Conservation (phyloP, 2,113 vertebrate genomes). For the Anseranas semipalmata region DNA sequence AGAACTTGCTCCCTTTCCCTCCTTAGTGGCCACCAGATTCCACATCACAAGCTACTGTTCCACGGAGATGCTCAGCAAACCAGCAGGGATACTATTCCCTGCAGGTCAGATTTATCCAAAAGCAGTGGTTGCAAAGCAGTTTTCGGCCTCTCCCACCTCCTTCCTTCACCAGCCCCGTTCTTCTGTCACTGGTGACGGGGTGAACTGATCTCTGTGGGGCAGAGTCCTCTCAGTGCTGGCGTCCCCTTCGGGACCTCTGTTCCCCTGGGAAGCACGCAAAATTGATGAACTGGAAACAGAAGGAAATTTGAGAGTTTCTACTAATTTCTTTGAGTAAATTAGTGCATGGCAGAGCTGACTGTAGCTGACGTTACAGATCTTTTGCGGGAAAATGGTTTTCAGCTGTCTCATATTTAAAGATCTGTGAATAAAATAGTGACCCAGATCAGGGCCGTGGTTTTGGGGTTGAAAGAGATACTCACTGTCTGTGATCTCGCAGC, state of each 20-base stretch:
- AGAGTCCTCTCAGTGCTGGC: not conserved
- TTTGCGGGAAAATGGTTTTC: not conserved
- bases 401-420: not conserved
- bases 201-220: not conserved
- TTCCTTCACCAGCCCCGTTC: not conserved
- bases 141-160: accelerated
- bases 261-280: not conserved
- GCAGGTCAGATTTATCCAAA: not conserved
- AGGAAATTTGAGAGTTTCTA: not conserved
- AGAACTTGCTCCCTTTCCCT: not conserved
- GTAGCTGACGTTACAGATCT: not conserved
- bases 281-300: not conserved
- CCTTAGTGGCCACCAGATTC: not conserved
- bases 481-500: not conserved
- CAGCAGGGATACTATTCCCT: not conserved
- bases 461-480: not conserved
- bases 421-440: not conserved
- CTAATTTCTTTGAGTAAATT: not conserved
- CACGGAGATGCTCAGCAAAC: not conserved
- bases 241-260: not conserved
- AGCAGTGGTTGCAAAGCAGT: not conserved
- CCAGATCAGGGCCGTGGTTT: not conserved
- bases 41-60: not conserved
- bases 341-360: not conserved
- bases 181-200: not conserved